A percentile compares a stretch with the other conserved stretches of the same genome.
These are phyloP conservation scores for Falco concolor DNA, from an alignment of 2,797 vertebrate genomes.

Conservation along the genomic window DNA sequence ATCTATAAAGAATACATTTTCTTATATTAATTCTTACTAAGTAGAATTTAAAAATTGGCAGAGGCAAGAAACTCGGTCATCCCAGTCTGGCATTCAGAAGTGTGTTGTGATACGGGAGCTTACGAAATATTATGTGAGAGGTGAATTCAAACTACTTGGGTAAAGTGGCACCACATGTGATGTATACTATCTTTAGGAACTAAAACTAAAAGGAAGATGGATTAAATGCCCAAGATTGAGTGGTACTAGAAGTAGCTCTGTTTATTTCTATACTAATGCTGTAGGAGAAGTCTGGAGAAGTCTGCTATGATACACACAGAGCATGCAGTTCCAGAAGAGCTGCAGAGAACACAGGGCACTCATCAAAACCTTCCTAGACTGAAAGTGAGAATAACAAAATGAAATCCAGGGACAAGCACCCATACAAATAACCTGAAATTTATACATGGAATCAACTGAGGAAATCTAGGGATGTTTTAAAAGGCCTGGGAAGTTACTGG, in stretches of 20 bases:
- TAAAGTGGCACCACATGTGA: background rate
- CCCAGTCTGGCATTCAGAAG: background rate
- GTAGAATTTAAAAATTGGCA: background rate
- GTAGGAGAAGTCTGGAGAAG: background rate
- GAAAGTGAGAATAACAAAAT: background rate
- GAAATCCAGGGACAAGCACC: background rate
- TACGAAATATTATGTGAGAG: background rate
- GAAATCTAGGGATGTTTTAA: background rate
- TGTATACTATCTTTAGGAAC: background rate
- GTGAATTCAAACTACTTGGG: background rate
- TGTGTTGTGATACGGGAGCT: background rate
- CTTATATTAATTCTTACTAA: background rate
- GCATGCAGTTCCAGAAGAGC: background rate
- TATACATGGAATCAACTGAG: background rate
- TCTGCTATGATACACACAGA: background rate
- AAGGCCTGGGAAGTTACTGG: background rate
- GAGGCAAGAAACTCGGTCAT: background rate
- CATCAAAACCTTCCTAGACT: background rate
- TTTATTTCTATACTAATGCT: background rate
- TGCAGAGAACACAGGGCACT: background rate
- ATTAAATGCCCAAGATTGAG: background rate
- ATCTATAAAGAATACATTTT: background rate
- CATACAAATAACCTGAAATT: background rate
- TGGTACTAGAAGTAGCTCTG: background rate
- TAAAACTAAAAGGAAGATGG: background rate